Base-by-base conservation (phyloP, 2,113 vertebrate species). In the Zapus hudsonius region DNA sequence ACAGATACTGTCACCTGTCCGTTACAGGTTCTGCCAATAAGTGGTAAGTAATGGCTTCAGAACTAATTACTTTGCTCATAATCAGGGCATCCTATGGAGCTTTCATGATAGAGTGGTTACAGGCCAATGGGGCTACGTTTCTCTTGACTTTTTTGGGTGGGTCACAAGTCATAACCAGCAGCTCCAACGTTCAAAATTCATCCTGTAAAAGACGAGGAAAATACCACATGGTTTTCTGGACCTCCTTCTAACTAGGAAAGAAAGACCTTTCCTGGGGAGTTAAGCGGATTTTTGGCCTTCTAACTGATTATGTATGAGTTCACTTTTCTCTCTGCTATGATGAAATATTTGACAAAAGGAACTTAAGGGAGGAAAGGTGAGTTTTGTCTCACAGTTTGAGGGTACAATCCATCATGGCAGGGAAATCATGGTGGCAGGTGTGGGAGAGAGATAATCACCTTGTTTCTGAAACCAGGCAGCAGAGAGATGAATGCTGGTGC, bases 1-100 rank as follows among this genome's bases (percentile, higher is more conserved):
- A 42, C 3, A 52, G 33, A 38, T 20, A 1, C 0, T 2, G 11
- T 23, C 2, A 2, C 1, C 1, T 25, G 9, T 6, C 44, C 23
- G 3, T 12, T 27, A 20, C 3, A 20, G 42, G 6, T 20, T 31
- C 36, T 38, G 33, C 42, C 25, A 25, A 6, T 15, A 25, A 31
- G 55, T 13, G 31, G 33, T n/a, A 42, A 44, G 73, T 1, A 86
- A 64, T 4, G 8, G 5, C 17, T 57, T 63, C 42, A n/a, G 66
- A 40, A 81, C 36, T 52, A 79, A 5, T 3, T 63, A 1, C 12
- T 72, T 70, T 81, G 19, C 42, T 84, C 83, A 86, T 10, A 22
- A 88, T 40, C 7, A 31, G 73, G 38, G 84, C 33, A 15, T 29
- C 38, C 11, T 1, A 0, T 22, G 44, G 16, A 23, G 25, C 64